These are phyloP conservation scores for Ascidia mentula DNA, from an alignment of 23 tunicate species.

Conservation along the genomic window DNA sequence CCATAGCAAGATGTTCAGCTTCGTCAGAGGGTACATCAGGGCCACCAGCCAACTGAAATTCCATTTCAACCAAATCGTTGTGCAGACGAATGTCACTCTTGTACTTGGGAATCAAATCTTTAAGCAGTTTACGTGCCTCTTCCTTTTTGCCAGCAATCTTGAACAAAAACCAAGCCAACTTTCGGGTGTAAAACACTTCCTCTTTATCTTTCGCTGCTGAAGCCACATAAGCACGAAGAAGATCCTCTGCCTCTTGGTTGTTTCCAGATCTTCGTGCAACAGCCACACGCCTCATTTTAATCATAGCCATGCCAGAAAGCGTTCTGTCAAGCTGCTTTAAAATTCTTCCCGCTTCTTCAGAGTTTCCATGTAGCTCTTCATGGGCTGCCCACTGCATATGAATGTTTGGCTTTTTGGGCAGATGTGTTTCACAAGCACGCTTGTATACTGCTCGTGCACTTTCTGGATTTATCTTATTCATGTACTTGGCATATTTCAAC, in stretches of 20 bases:
- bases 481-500: conserved; percentile 89
- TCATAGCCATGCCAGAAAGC: conserved; percentile 75
- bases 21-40: conserved; percentile 10
- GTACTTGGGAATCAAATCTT: conserved; percentile 62
- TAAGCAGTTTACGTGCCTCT: conserved; percentile 50
- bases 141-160: conserved; percentile 60
- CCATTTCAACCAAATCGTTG: conserved; percentile 89
- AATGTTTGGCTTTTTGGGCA: conserved; percentile 89
- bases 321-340: conserved; percentile 53
- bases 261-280: conserved; percentile 60
- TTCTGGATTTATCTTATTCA: conserved; percentile 40
- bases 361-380: conserved; percentile 80
- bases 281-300: conserved; percentile 75
- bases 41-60: conserved; percentile 53
- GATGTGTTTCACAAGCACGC: conserved; percentile 79
- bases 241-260: conserved; percentile 61
- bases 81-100: conserved; percentile 51
- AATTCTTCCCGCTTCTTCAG: conserved; percentile 42
- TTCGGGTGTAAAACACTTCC: conserved; percentile 68
- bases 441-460: conserved; percentile 50
- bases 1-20: conserved; percentile 59
- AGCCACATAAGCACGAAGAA: conserved; percentile 51
- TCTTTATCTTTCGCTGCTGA: conserved; percentile 68
- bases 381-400: conserved; percentile 93
- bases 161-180: conserved; percentile 76